A percentile compares a stretch with the other conserved stretches of the same genome.
Conservation (phyloP, 2,797 vertebrate species). For the Okamejei kenojei region DNA sequence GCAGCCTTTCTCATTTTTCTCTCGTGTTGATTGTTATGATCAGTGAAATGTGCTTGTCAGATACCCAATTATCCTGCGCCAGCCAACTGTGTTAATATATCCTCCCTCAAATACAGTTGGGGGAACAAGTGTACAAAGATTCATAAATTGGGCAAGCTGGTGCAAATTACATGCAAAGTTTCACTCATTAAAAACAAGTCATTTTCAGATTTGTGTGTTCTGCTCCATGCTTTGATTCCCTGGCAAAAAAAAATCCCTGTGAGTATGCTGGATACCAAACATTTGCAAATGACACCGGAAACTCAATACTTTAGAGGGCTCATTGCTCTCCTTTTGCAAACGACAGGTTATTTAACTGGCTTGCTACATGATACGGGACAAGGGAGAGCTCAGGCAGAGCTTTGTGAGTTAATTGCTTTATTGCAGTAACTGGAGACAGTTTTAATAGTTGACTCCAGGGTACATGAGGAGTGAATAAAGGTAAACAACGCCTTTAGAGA, state of each 20-base stretch:
- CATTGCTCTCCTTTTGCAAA: neutral
- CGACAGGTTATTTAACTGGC: neutral
- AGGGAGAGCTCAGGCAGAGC: neutral
- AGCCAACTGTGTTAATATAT: neutral
- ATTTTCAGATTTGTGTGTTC: no score
- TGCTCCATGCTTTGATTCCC: neutral
- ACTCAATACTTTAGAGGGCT: neutral
- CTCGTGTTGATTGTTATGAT: neutral
- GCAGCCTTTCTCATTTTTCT: neutral
- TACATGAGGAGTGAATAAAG: neutral
- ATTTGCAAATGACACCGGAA: neutral
- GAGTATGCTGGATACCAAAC: neutral
- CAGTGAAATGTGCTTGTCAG: neutral
- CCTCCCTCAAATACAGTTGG: neutral
- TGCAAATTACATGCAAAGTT: neutral
- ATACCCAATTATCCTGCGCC: neutral
- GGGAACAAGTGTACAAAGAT: neutral
- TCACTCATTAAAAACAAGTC: neutral
- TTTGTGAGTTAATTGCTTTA: neutral
- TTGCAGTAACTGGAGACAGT: neutral
- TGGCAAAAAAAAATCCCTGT: neutral
- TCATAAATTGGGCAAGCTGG: neutral
- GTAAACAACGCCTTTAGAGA: neutral
- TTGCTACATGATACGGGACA: no score
- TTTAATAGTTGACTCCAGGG: neutral